Evolutionary conservation across 2,888 invertebrate species (phyloP).

Genomic region (Gnatocerus cornutus): DNA sequence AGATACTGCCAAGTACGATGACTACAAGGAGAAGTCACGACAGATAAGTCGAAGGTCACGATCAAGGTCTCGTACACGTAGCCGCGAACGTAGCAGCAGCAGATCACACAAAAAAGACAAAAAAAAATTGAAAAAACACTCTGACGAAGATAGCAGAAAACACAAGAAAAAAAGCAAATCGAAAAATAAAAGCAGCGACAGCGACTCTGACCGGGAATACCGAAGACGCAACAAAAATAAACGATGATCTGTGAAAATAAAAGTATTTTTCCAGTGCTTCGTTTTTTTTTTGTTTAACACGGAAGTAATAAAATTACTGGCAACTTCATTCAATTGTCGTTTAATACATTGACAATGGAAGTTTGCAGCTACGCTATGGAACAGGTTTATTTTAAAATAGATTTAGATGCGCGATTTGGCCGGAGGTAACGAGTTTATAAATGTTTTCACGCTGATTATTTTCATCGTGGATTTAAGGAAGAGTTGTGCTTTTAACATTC

Average conservation of each 20-base stretch:
- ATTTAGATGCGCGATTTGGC: slow-evolving; percentile 23
- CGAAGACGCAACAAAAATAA: slow-evolving; percentile 15
- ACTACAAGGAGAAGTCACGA: slow-evolving; percentile 71
- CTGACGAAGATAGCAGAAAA: slow-evolving; percentile 47
- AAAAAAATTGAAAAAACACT: slow-evolving; percentile 46
- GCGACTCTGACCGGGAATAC: slow-evolving; percentile 9
- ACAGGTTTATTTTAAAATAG: slow-evolving; percentile 30
- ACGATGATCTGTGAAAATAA: neutral
- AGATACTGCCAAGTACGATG: slow-evolving; percentile 83
- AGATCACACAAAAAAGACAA: slow-evolving; percentile 19
- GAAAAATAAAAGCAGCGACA: slow-evolving; percentile 49
- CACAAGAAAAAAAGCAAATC: slow-evolving; percentile 52
- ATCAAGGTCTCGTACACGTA: slow-evolving; percentile 36
- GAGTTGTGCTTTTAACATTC: neutral
- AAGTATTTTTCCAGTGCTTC: neutral
- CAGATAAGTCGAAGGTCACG: slow-evolving; percentile 44
- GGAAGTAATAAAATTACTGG: neutral
- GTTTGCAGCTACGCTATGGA: slow-evolving; percentile 8
- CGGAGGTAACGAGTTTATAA: slow-evolving; percentile 7
- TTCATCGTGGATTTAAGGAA: slow-evolving; percentile 6
- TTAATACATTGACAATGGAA: slow-evolving; percentile 26
- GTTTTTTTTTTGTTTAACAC: neutral
- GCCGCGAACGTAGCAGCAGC: no score
- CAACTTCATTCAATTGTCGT: slow-evolving; percentile 3
- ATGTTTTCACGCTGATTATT: slow-evolving; percentile 11